These are phyloP conservation scores for Sphaerodactylus townsendi DNA, from an alignment of 2,113 vertebrate genomes.

Conservation along the genomic window DNA sequence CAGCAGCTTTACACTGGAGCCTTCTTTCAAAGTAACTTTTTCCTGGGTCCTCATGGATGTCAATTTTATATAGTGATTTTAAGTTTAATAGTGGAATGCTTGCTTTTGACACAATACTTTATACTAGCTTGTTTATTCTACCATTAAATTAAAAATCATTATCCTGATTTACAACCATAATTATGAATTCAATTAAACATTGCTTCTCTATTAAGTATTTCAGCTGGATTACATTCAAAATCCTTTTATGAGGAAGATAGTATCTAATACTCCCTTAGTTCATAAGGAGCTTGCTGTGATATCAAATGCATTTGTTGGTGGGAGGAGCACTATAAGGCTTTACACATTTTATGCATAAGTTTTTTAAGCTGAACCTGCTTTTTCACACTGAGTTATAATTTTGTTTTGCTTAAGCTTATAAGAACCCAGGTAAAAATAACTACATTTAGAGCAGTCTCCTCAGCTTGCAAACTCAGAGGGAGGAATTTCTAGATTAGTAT, in stretches of 20 bases:
- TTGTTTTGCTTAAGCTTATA: conserved; percentile 71
- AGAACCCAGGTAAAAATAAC: conserved; percentile 67
- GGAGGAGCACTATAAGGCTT: conserved; percentile 29
- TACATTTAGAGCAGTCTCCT: conserved; percentile 43
- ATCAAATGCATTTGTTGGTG: conserved; percentile 30
- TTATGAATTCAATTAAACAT: conserved; percentile 15
- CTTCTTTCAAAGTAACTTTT: no score
- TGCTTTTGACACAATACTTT: background rate
- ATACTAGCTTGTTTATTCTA: background rate
- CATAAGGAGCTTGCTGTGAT: conserved; percentile 4
- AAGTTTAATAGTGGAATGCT: background rate
- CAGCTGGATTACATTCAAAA: background rate
- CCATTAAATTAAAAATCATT: conserved; percentile 2
- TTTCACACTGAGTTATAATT: conserved; percentile 61
- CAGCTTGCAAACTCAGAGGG: conserved; percentile 52
- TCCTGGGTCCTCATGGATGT: background rate
- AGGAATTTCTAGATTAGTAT: conserved; percentile 60
- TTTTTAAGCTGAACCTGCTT: conserved; percentile 27
- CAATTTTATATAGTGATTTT: background rate
- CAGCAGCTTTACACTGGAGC: no score
- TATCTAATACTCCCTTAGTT: conserved; percentile 6
- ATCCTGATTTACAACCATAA: background rate
- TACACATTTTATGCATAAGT: conserved; percentile 31
- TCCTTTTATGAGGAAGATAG: background rate
- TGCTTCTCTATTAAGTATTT: conserved; percentile 8